Evolutionary conservation across 2,113 vertebrate species (phyloP).

Genomic region (Dicaeum eximium): DNA sequence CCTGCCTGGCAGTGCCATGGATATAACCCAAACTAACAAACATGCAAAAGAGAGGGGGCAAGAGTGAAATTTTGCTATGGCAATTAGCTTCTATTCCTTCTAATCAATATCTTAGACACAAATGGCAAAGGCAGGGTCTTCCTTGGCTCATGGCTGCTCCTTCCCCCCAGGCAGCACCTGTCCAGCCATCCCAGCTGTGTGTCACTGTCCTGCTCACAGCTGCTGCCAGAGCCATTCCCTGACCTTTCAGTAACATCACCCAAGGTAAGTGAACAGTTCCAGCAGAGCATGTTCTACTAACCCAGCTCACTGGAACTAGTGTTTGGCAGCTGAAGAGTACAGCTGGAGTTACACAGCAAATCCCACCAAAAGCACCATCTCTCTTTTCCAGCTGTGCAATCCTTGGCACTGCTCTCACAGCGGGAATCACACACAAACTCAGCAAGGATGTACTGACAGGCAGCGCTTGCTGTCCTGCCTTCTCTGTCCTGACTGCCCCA

Average conservation of each 20-base stretch:
- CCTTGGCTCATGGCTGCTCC: rapidly evolving
- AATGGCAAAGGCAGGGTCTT: neutral
- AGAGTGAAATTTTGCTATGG: neutral
- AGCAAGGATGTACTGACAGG: neutral
- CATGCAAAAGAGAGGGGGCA: rapidly evolving
- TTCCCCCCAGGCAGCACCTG: neutral
- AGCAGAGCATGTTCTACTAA: neutral
- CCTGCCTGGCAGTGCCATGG: neutral
- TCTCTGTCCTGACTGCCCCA: neutral
- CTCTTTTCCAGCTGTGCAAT: neutral
- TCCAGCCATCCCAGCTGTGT: rapidly evolving
- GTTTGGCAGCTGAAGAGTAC: neutral
- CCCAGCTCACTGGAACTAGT: neutral
- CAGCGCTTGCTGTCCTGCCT: neutral
- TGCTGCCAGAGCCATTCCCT: neutral
- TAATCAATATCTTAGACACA: neutral
- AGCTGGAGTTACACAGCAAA: neutral
- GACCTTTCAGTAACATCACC: neutral
- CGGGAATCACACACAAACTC: neutral
- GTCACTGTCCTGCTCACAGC: neutral
- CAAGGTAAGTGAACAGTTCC: neutral
- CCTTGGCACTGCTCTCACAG: rapidly evolving
- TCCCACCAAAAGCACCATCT: neutral
- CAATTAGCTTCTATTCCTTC: neutral
- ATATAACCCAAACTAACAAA: neutral